Conservation (phyloP, 2,113 vertebrate genomes). For the Gobio gobio region DNA sequence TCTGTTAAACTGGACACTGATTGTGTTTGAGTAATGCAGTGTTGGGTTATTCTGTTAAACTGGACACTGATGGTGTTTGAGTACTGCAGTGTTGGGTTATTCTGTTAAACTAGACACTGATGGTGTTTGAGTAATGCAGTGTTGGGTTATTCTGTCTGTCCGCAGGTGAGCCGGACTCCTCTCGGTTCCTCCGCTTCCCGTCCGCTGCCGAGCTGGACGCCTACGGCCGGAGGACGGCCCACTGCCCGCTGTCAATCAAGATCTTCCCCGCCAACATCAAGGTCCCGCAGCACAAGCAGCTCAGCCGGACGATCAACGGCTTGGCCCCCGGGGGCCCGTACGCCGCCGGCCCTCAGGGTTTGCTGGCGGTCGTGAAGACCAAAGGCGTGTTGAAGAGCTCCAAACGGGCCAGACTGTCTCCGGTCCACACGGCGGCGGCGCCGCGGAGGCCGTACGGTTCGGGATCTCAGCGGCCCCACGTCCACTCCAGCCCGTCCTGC, state of each 20-base stretch:
- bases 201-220: conserved; percentile 95
- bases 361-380: conserved; percentile 86
- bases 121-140: no score
- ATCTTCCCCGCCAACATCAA: conserved; percentile 95
- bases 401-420: conserved; percentile 89
- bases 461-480: conserved; percentile 81
- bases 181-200: conserved; percentile 87
- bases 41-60: no score
- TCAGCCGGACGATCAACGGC: conserved; percentile 92
- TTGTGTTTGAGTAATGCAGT: no score
- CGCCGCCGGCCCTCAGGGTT: conserved; percentile 83
- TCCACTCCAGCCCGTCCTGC: conserved; percentile 80
- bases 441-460: conserved; percentile 73
- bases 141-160: conserved; percentile 19
- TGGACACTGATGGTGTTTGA: no score
- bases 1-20: no score
- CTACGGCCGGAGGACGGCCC: conserved; percentile 93
- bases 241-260: conserved; percentile 94
- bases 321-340: conserved; percentile 88
- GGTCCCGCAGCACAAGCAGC: conserved; percentile 97
- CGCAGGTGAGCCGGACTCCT: conserved; percentile 80
- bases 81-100: no score
- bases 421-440: conserved; percentile 77
- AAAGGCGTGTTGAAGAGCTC: conserved; percentile 86
- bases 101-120: no score